These are phyloP conservation scores for Capitella teleta DNA, from an alignment of 1,140 invertebrate species.

Conservation along the genomic window DNA sequence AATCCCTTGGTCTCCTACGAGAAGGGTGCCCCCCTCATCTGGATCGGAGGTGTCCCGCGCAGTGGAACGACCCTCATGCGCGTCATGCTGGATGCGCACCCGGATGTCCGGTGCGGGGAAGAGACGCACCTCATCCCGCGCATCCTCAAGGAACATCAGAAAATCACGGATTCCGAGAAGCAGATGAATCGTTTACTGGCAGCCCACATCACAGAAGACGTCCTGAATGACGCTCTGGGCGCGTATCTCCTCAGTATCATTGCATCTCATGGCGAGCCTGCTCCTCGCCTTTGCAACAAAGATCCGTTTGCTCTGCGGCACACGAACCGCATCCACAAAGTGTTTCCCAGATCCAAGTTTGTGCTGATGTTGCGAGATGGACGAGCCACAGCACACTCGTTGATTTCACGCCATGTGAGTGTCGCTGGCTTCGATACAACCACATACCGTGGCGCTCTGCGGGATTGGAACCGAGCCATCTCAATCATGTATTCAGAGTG, in stretches of 20 bases:
- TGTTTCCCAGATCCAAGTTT: slow-evolving; percentile 74
- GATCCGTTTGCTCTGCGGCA: slow-evolving; percentile 93
- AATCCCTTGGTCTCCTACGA: slow-evolving; percentile 13
- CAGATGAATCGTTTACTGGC: slow-evolving; percentile 64
- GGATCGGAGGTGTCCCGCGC: slow-evolving; percentile 91
- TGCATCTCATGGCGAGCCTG: slow-evolving; percentile 70
- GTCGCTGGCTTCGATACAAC: slow-evolving; percentile 94
- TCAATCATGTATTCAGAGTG: slow-evolving; percentile 88
- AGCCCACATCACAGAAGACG: slow-evolving; percentile 84
- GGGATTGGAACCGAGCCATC: slow-evolving; percentile 92
- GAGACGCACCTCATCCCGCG: slow-evolving; percentile 94
- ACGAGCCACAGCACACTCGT: slow-evolving; percentile 92
- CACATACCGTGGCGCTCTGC: slow-evolving; percentile 83
- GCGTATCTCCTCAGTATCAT: slow-evolving; percentile 81
- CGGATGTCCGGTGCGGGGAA: slow-evolving; percentile 93
- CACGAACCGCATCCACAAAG: slow-evolving; percentile 54
- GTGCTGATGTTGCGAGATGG: slow-evolving; percentile 97
- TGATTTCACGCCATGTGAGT: slow-evolving; percentile 93
- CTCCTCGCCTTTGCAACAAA: slow-evolving; percentile 87
- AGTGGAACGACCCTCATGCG: slow-evolving; percentile 94
- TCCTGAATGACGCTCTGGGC: slow-evolving; percentile 87
- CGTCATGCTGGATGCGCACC: slow-evolving; percentile 96
- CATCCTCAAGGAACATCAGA: slow-evolving; percentile 45
- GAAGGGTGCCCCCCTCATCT: slow-evolving; percentile 56
- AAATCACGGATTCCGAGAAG: slow-evolving; percentile 27